phyloP scores from a whole-genome alignment of 2,797 vertebrate species.

The Lepilemur septentrionalis region DNA sequence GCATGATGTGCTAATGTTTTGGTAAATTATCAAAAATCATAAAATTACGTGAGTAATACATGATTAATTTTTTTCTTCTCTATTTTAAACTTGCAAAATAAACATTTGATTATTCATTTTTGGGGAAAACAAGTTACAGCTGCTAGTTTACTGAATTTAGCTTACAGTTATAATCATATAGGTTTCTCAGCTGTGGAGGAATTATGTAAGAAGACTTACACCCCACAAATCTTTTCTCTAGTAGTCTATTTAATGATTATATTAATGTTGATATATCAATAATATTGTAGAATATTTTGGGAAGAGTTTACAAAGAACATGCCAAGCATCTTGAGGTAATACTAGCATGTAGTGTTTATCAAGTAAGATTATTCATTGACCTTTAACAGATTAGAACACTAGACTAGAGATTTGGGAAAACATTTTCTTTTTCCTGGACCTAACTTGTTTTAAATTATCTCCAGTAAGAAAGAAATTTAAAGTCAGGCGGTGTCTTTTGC shows the following conservation, averaged over 20 bases:
- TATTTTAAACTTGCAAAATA: slow-evolving; percentile 46
- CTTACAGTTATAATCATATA: background rate
- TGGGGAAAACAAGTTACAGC: background rate
- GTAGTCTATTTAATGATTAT: background rate
- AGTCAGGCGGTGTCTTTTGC: background rate
- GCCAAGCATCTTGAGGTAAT: background rate
- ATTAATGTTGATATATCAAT: background rate
- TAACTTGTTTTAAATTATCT: background rate
- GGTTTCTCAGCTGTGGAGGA: background rate
- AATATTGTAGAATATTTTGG: background rate
- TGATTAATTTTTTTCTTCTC: background rate
- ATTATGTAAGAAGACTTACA: background rate
- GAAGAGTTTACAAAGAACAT: slow-evolving; percentile 8
- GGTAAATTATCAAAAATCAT: slow-evolving; percentile 53
- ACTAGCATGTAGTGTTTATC: background rate
- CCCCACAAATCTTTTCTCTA: background rate
- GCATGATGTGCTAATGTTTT: slow-evolving; percentile 26
- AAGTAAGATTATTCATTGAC: background rate
- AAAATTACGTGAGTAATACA: background rate
- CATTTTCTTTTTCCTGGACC: background rate
- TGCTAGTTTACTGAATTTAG: background rate
- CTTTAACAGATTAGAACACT: background rate
- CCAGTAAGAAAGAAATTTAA: slow-evolving; percentile 2
- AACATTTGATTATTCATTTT: background rate
- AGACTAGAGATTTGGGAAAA: background rate